Evolutionary conservation across 2,113 vertebrate genomes (phyloP), one percentile per base, ranked within the genome.

Genomic region (Heterocephalus glaber): DNA sequence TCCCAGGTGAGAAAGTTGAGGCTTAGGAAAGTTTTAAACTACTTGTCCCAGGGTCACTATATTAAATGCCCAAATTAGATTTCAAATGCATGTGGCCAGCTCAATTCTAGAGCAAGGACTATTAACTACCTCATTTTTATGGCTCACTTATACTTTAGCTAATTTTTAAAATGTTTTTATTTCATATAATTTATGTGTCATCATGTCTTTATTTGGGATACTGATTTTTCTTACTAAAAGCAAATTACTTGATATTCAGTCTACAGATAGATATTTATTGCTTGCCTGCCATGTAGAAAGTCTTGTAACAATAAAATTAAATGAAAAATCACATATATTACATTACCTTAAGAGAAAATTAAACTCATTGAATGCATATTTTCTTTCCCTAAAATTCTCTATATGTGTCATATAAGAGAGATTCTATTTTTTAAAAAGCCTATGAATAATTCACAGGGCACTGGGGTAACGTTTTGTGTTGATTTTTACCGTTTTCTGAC

Each of bases 401-500:
- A 1, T 81, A 9, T 74, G 56, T 89, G 24, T 74, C 38, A 52
- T 74, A 7, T 60, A 95, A 56, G 11, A 87, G 35, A 84, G 13
- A 3, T 68, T 86, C 58, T 89, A 86, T 56, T 49, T 49, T 49
- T 49, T 49, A 61, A 33, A 30, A 84, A 92, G 38, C 60, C 60
- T 84, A 89, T 85, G 44, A 85, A 81, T 80, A 83, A 60, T 92
- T 89, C 86, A n/a, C 33, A 83, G 79, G 41, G 30, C 20, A 77
- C 90, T 12, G 19, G 41, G 7, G 26, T 76, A 44, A 35, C 11
- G 58, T 93, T 95, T 70, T 68, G 44, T 82, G 19, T 86, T 66
- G 56, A 65, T 91, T 68, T 76, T 94, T 80, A 96, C 90, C n/a
- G n/a, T n/a, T n/a, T n/a, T n/a, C n/a, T n/a, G n/a, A 76, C n/a